Evolutionary conservation across 2,888 invertebrate species (phyloP).

Genomic region (Habroteleia sp.): DNA sequence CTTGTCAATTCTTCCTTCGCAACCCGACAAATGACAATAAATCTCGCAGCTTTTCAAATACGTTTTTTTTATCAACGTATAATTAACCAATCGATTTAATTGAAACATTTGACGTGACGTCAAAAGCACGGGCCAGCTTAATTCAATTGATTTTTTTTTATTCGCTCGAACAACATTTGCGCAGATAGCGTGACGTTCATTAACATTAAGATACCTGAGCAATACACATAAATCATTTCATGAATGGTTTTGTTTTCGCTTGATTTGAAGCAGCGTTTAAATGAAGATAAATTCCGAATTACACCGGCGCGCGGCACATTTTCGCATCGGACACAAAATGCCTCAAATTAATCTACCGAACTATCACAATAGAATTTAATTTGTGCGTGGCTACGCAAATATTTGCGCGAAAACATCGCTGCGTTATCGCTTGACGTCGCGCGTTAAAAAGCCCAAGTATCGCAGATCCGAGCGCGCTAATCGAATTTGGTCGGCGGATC

Average conservation of each 20-base stretch:
- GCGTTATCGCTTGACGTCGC: background rate
- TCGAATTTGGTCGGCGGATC: too few species aligned
- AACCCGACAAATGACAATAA: too few species aligned
- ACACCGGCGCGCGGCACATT: constrained; percentile 8
- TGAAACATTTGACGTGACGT: constrained; percentile 29
- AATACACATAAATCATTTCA: constrained; percentile 45
- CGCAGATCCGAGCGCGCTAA: too few species aligned
- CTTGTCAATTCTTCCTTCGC: too few species aligned
- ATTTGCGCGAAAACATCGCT: constrained; percentile 22
- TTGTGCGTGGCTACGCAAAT: constrained; percentile 20
- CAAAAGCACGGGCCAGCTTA: constrained; percentile 20
- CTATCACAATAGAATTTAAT: constrained; percentile 43
- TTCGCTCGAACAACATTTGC: background rate
- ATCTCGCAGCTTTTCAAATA: too few species aligned
- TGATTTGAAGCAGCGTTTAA: constrained; percentile 41
- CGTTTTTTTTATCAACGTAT: too few species aligned
- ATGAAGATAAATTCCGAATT: constrained; percentile 48
- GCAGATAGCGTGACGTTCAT: constrained; percentile 20
- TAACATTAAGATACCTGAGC: constrained; percentile 6
- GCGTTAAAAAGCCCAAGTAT: background rate
- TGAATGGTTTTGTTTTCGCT: constrained; percentile 33
- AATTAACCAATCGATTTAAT: constrained; percentile 23
- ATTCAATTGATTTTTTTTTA: constrained; percentile 17
- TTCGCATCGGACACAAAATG: constrained; percentile 34
- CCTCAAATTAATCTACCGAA: constrained; percentile 32